A percentile compares a stretch with the other conserved stretches of the same genome.
Evolutionary conservation across 2,888 invertebrate genomes (phyloP).

Genomic region (Netelia melanura): DNA sequence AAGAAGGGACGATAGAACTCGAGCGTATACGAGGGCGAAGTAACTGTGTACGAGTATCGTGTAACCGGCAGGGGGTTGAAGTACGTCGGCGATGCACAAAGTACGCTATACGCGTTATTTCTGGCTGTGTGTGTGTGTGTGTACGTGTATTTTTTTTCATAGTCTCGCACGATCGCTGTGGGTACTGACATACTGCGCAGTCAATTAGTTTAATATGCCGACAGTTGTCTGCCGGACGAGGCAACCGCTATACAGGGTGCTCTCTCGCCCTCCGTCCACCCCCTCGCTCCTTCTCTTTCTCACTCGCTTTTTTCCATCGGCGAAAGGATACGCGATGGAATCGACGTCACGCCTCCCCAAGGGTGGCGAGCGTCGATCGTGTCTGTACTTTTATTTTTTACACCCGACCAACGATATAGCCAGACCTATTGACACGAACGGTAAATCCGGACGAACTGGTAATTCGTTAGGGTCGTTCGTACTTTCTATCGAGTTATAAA

Average conservation of each 20-base stretch:
- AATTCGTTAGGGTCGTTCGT: slow-evolving; percentile 30
- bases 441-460: slow-evolving; percentile 52
- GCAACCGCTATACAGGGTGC: slow-evolving; percentile 50
- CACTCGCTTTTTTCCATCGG: slow-evolving; percentile 6
- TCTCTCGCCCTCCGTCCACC: slow-evolving; percentile 22
- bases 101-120: slow-evolving; percentile 4
- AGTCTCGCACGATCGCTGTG: slow-evolving; percentile 74
- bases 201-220: slow-evolving; percentile 84
- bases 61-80: slow-evolving; percentile 34
- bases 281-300: slow-evolving; percentile 16
- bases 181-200: slow-evolving; percentile 81
- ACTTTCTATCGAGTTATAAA: background rate
- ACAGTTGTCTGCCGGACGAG: slow-evolving; percentile 80
- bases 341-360: slow-evolving; percentile 72
- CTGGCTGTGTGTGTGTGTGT: slow-evolving; percentile 64
- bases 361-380: slow-evolving; percentile 41
- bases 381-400: slow-evolving; percentile 7
- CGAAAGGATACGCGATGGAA: slow-evolving; percentile 26
- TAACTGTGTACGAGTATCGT: slow-evolving; percentile 21
- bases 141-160: slow-evolving; percentile 58
- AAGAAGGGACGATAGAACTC: slow-evolving; percentile 22
- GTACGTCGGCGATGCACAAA: background rate
- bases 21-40: slow-evolving; percentile 13
- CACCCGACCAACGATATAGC: slow-evolving; percentile 18
- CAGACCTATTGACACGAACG: slow-evolving; percentile 47